Base-by-base conservation (phyloP, 2,113 vertebrate species). In the Silurus asotus region DNA sequence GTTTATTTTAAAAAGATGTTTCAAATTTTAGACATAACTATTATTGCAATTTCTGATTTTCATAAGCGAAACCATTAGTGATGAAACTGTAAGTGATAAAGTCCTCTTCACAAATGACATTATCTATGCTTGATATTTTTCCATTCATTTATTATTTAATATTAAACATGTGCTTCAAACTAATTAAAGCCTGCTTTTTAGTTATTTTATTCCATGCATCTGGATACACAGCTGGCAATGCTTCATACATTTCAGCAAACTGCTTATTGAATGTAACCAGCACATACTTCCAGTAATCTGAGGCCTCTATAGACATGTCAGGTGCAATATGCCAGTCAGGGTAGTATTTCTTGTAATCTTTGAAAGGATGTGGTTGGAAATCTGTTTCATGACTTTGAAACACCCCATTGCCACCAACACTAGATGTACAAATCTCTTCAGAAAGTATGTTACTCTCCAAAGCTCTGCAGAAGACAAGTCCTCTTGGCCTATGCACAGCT, bases 271-370 rank as follows among this genome's bases (percentile, higher is more conserved):
- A 91, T 77, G 49, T 89, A 0, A 51, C 81, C 56, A 89, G 79
- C 59, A 90, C 80, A 19, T 82, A 89, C 61, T 88, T 91, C 90
- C 90, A 91, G 64, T 85, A 93, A 85, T 81, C 88, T 69, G 81
- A 88, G 67, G 90, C 86, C 19, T 83, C 3, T 9, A 88, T 87
- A 67, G 80, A 89, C 61, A 53, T 37, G 85, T 91, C 90, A 67
- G 89, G 84, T n/a, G 88, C 83, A 17, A 92, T 92, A 15, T 58
- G 5, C 91, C 92, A 93, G 48, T 92, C 75, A 3, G 89, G 90
- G 51, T 84, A 92, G 49, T 86, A 15, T 0, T 79, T 48, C 23
- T 69, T 67, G 65, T 92, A 91, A 51, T 86, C 61, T 4, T 86
- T 88, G 59, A 55, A 58, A 0, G 81, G 88, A 78, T 86, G 14